A percentile compares a stretch with the other conserved stretches of the same genome.
These are phyloP conservation scores for Crypturellus undulatus DNA, from an alignment of 2,113 vertebrate species.

Conservation along the genomic window DNA sequence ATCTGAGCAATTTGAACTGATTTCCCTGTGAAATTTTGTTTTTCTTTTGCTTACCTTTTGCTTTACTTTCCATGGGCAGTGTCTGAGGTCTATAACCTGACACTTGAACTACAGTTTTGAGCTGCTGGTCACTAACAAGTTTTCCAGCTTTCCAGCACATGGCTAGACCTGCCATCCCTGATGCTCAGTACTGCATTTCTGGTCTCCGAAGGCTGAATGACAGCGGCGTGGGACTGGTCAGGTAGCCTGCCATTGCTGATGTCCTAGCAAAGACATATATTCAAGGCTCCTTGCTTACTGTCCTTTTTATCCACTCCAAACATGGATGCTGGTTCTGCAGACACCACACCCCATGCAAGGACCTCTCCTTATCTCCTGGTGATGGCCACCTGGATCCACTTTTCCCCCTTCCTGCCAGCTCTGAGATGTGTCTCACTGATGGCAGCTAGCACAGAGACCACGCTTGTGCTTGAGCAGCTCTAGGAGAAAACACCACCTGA, in stretches of 20 bases:
- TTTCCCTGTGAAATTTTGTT: background rate
- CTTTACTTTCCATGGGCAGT: background rate
- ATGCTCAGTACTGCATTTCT: background rate
- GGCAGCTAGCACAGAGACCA: background rate
- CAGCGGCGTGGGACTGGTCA: background rate
- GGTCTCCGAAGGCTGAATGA: background rate
- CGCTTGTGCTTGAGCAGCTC: background rate
- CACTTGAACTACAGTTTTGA: background rate
- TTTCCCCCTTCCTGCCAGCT: background rate
- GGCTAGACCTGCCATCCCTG: background rate
- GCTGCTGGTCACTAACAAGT: background rate
- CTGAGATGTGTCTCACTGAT: background rate
- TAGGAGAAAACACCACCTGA: background rate
- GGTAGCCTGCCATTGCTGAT: background rate
- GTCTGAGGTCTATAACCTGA: background rate
- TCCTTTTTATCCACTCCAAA: background rate
- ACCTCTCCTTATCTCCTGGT: background rate
- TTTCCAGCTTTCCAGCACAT: background rate
- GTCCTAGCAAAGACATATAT: background rate
- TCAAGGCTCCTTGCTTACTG: background rate
- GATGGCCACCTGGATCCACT: background rate
- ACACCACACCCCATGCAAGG: background rate
- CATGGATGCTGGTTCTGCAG: background rate
- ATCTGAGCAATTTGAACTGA: background rate
- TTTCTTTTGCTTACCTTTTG: background rate